Evolutionary conservation across 2,797 vertebrate species (phyloP).

Genomic region (Pseudomugil tenellus): DNA sequence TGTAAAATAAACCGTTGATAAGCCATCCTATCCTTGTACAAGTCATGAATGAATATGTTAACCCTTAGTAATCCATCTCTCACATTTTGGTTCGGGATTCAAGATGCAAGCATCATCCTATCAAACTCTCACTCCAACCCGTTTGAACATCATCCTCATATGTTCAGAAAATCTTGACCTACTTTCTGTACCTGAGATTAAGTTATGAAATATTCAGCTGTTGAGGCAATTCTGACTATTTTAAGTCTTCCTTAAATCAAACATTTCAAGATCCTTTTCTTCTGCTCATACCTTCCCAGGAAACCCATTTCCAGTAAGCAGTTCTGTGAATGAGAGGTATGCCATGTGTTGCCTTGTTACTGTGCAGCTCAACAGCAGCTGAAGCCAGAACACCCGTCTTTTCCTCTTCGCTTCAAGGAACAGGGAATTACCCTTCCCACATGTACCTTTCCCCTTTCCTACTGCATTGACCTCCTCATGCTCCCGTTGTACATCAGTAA

Average conservation of each 20-base stretch:
- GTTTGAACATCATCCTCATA: background rate
- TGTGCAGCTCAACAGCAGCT: slow-evolving; percentile 46
- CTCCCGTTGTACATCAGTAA: slow-evolving; percentile 30
- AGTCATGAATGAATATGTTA: no score
- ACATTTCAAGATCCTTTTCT: slow-evolving; percentile 17
- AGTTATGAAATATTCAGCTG: background rate
- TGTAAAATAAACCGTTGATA: no score
- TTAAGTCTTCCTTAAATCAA: slow-evolving; percentile 15
- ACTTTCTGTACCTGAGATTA: background rate
- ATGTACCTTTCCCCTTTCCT: slow-evolving; percentile 61
- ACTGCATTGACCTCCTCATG: slow-evolving; percentile 24
- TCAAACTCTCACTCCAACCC: background rate
- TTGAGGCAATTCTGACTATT: slow-evolving; percentile 16
- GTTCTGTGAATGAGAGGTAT: slow-evolving; percentile 47
- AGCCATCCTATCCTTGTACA: no score
- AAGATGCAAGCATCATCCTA: no score
- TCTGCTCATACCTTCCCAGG: slow-evolving; percentile 35
- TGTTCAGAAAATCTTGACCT: background rate
- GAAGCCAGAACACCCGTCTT: slow-evolving; percentile 51
- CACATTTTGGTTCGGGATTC: background rate
- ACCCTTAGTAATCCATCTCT: background rate
- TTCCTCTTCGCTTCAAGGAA: slow-evolving; percentile 70
- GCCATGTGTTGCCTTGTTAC: slow-evolving; percentile 64
- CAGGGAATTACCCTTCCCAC: slow-evolving; percentile 52
- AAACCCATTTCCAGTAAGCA: slow-evolving; percentile 21